Percentiles rank a stretch among this genome's conserved stretches.
phyloP scores from a whole-genome alignment of 1,140 invertebrate species.

The Solenopsis invicta region DNA sequence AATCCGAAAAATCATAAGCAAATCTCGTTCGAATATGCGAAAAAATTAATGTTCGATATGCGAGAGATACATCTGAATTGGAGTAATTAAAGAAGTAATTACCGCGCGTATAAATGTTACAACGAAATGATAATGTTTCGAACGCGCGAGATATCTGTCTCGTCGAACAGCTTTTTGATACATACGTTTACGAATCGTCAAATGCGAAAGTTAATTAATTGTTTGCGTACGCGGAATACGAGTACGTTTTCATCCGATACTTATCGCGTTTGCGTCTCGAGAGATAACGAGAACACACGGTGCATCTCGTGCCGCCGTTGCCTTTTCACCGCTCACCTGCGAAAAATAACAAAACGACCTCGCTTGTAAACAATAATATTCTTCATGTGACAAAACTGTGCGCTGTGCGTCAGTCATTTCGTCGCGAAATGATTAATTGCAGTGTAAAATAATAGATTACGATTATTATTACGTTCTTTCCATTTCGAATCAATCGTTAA shows the following conservation, averaged over 20 bases:
- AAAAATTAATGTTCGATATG: not conserved
- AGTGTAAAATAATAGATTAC: not conserved
- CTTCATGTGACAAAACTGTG: not conserved
- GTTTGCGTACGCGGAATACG: not conserved
- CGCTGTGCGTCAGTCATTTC: not conserved
- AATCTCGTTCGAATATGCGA: not conserved
- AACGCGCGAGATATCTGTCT: not conserved
- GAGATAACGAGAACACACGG: not conserved
- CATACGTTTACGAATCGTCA: not conserved
- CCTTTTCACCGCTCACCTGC: not conserved
- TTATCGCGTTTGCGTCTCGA: not conserved
- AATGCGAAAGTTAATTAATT: not conserved
- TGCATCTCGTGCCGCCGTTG: not conserved
- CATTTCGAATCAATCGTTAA: constrained; percentile 6
- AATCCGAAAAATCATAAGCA: not conserved
- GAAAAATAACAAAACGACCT: not conserved
- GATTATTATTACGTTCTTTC: not conserved
- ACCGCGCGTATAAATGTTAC: not conserved
- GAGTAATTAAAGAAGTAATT: not conserved
- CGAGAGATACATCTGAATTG: not conserved
- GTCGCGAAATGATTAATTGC: not conserved
- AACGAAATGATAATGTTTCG: not conserved
- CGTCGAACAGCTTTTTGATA: not conserved
- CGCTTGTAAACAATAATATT: not conserved
- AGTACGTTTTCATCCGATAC: not conserved